Conservation (phyloP, 2,113 vertebrate species). For the Chroicocephalus ridibundus region DNA sequence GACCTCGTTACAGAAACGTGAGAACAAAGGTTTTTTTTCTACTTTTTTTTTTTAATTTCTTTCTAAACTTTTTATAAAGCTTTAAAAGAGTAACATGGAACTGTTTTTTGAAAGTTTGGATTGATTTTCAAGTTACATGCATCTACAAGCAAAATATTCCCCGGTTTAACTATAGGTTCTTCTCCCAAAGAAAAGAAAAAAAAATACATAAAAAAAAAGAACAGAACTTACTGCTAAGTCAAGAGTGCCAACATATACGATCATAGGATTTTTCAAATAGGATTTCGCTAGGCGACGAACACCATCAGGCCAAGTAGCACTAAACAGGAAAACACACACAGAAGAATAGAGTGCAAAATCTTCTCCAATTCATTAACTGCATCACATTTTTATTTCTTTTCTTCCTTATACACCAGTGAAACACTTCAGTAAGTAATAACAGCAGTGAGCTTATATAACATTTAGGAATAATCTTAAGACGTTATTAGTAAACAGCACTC, state of each 20-base stretch:
- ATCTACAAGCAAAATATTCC: background rate
- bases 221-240: slow-evolving; percentile 87
- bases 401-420: background rate
- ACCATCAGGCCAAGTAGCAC: slow-evolving; percentile 93
- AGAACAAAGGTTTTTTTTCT: background rate
- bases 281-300: slow-evolving; percentile 89
- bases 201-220: background rate
- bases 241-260: slow-evolving; percentile 94
- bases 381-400: background rate
- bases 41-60: background rate
- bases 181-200: background rate
- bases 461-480: background rate
- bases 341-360: background rate
- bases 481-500: background rate
- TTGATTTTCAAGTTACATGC: background rate
- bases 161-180: background rate
- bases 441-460: background rate
- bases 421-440: background rate
- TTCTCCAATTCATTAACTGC: background rate
- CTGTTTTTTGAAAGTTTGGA: background rate
- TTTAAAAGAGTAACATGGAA: background rate
- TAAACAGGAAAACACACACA: slow-evolving; percentile 27
- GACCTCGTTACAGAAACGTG: background rate
- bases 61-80: background rate
- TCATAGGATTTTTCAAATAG: slow-evolving; percentile 94